Evolutionary conservation across 2,113 vertebrate genomes (phyloP).

Genomic region (Anhinga rufa): DNA sequence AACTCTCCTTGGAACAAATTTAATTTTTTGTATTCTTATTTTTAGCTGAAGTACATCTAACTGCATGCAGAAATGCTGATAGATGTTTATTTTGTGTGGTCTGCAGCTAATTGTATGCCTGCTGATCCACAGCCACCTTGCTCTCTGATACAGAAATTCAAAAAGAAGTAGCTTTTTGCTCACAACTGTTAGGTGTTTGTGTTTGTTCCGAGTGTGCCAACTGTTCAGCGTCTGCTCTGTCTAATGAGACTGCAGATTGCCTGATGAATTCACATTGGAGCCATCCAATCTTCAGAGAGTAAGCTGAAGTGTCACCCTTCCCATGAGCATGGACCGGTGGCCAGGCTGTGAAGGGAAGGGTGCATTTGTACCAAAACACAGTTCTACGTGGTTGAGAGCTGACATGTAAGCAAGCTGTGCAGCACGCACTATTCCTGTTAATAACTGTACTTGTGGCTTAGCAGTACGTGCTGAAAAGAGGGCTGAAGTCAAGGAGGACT

Average conservation of each 20-base stretch:
- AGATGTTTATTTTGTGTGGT: neutral
- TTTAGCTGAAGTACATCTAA: neutral
- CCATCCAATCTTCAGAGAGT: neutral
- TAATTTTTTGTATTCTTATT: neutral
- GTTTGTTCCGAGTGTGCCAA: neutral
- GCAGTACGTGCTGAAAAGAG: neutral
- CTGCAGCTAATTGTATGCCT: neutral
- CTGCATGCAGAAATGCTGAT: neutral
- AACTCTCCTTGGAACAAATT: neutral
- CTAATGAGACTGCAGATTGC: neutral
- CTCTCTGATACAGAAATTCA: neutral
- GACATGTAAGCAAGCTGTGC: neutral
- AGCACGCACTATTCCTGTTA: neutral
- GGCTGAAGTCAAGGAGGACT: neutral
- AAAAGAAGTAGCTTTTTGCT: neutral
- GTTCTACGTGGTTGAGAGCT: neutral
- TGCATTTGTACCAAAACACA: neutral
- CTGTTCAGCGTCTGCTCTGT: neutral
- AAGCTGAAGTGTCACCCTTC: too few relatives aligned
- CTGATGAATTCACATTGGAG: neutral
- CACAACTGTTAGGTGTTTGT: neutral
- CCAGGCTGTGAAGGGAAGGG: neutral
- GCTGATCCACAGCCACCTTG: neutral
- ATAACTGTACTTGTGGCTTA: neutral
- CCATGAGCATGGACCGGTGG: fast-evolving